Evolutionary conservation across 2,113 vertebrate species (phyloP).

Genomic region (Caranx ignobilis): DNA sequence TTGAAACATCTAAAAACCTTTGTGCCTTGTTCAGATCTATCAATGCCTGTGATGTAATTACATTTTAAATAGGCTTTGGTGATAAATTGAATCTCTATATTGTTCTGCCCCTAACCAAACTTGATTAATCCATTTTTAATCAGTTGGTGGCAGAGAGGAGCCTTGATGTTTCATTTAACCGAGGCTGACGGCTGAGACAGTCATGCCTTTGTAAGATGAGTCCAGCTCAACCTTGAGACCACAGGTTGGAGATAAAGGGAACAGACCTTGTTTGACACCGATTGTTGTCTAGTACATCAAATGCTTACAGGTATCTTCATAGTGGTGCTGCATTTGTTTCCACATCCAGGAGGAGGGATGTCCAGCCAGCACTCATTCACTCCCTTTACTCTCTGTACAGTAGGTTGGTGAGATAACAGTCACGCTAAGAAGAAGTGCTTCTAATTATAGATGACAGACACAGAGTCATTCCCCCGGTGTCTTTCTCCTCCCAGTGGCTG

Average conservation of each 20-base stretch:
- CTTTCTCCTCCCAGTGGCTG: slow-evolving; percentile 67
- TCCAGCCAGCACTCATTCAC: slow-evolving; percentile 3
- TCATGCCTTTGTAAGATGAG: slow-evolving; percentile 40
- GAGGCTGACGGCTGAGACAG: slow-evolving; percentile 58
- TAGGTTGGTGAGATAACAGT: slow-evolving; percentile 52
- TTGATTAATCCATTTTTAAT: slow-evolving; percentile 82
- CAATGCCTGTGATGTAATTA: slow-evolving; percentile 78
- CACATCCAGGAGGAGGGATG: not conserved
- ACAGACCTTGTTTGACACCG: slow-evolving; percentile 6
- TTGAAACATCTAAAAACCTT: slow-evolving; percentile 76
- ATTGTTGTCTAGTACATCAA: not conserved
- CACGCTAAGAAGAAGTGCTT: slow-evolving; percentile 57
- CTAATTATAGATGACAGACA: slow-evolving; percentile 73
- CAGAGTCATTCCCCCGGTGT: slow-evolving; percentile 45
- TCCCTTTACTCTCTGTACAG: slow-evolving; percentile 40
- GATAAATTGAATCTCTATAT: slow-evolving; percentile 79
- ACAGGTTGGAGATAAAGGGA: slow-evolving; percentile 8
- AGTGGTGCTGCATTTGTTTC: slow-evolving; percentile 21
- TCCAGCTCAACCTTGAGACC: slow-evolving; percentile 23
- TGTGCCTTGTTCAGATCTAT: slow-evolving; percentile 76
- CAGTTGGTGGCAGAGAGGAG: slow-evolving; percentile 67
- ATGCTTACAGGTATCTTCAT: not conserved
- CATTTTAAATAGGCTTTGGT: slow-evolving; percentile 75
- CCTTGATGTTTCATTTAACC: slow-evolving; percentile 78
- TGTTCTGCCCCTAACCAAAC: slow-evolving; percentile 75